Evolutionary conservation across 1,140 invertebrate species (phyloP), one percentile per base, ranked within the genome.

Genomic region (Platyura marginata): DNA sequence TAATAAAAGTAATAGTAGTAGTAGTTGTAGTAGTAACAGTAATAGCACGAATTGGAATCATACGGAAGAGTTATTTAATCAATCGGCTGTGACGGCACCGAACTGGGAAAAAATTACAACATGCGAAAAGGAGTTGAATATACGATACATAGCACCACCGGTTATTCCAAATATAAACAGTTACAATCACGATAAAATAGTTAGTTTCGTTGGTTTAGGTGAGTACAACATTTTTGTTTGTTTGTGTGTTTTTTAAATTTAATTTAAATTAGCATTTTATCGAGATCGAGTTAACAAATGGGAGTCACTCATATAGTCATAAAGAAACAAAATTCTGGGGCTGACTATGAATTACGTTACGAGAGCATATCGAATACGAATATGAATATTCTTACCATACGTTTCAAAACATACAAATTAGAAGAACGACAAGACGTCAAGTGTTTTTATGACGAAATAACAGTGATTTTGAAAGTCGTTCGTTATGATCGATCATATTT

Each of bases 101-200:
- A 25, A 9, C 8, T 16, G 13, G 3, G 13, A 18, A 19, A 25
- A 21, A 29, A 25, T 21, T 6, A n/a, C 21, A 11, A 9, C 15
- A 16, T 37, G 18, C 18, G 19, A 32, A 32, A 21, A 41, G 43
- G 21, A 42, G 38, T 35, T 33, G 29, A 1, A 41, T 38, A 33
- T 36, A 18, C 5, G 15, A 6, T 22, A 23, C 29, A 29, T 5
- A 40, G 25, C 15, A 35, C 35, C 33, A 32, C 41, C 33, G 41
- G 33, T 32, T 22, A 36, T 16, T 21, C 41, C 20, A 41, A 60
- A 52, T 45, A 2, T 18, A 3, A 10, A 40, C 21, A 18, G 20
- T 21, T 63, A 63, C 51, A 68, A 71, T 51, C 65, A 69, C 47
- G 68, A 71, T 47, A 69, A 69, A 46, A 69, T 72, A 46, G 68